Base-by-base conservation (phyloP, 2,113 vertebrate species). In the Neodon shergylaensis region DNA sequence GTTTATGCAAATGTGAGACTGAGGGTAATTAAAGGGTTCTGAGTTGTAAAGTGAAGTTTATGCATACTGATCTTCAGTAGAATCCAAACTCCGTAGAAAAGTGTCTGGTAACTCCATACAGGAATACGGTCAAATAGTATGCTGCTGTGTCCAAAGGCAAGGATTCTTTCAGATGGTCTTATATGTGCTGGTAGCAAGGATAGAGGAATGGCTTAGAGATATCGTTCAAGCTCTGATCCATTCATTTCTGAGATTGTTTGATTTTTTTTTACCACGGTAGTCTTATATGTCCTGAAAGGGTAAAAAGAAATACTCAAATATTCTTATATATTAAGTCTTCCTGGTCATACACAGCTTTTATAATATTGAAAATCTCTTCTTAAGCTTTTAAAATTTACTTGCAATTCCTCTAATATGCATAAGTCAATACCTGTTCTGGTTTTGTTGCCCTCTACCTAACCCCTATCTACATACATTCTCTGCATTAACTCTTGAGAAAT, bases 381-480 rank as follows among this genome's bases (percentile, higher is more conserved):
- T 86, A 47, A 74, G 36, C 49, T 76, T 86, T 90, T 47, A 33
- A 11, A n/a, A 86, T 90, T 85, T 49, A 85, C 26, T 66, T 52
- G 42, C 12, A 63, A 52, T 90, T 54, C 22, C 26, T 70, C 22
- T 39, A 39, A 73, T 72, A 61, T n/a, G n/a, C 74, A 44, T 70
- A 68, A 52, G 42, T 44, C 68, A 49, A 36, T 1, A 6, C 19
- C 49, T 76, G 5, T 1, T 91, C 11, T 21, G 4, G 6, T 31
- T 66, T 5, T 86, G 19, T 26, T 52, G 49, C 17, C 26, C 19
- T 52, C 87, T 49, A 26, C 26, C 33, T 70, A 8, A 52, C 26
- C 3, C 4, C 0, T 21, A 22, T 1, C 24, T 52, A 6, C 0
- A 4, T 4, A 26, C 1, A 39, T 39, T 17, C 13, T 83, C 61